These are phyloP conservation scores for Sarcophaga peregrina DNA, from an alignment of 1,140 invertebrate genomes.

Conservation along the genomic window DNA sequence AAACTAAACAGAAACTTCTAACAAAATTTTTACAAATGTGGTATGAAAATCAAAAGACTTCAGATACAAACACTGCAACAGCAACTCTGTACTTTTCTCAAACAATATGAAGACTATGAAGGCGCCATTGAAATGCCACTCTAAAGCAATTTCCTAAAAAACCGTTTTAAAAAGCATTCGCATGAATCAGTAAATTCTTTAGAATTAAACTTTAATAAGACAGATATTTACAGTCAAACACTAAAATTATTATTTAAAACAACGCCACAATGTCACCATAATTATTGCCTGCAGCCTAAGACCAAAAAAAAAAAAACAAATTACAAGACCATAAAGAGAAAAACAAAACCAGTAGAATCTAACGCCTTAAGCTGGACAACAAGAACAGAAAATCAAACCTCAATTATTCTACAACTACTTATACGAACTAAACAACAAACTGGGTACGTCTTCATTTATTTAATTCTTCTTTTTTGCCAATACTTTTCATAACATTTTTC, in stretches of 20 bases:
- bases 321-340: too few relatives aligned
- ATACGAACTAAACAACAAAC: background rate
- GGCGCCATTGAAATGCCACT: too few relatives aligned
- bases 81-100: too few relatives aligned
- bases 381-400: background rate
- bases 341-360: background rate
- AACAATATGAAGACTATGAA: too few relatives aligned
- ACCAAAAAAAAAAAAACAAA: background rate
- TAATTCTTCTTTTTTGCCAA: background rate
- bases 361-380: background rate
- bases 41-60: conserved; percentile 25
- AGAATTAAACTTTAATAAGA: background rate
- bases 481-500: too few relatives aligned
- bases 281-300: background rate
- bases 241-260: background rate
- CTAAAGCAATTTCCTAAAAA: too few relatives aligned
- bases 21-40: too few relatives aligned
- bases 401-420: background rate
- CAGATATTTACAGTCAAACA: background rate
- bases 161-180: too few relatives aligned
- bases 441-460: background rate
- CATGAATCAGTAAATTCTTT: too few relatives aligned
- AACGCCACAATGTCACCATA: background rate
- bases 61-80: background rate
- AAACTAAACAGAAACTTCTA: too few relatives aligned